Evolutionary conservation across 2,797 vertebrate genomes (phyloP).

Genomic region (Australoheros facetus): DNA sequence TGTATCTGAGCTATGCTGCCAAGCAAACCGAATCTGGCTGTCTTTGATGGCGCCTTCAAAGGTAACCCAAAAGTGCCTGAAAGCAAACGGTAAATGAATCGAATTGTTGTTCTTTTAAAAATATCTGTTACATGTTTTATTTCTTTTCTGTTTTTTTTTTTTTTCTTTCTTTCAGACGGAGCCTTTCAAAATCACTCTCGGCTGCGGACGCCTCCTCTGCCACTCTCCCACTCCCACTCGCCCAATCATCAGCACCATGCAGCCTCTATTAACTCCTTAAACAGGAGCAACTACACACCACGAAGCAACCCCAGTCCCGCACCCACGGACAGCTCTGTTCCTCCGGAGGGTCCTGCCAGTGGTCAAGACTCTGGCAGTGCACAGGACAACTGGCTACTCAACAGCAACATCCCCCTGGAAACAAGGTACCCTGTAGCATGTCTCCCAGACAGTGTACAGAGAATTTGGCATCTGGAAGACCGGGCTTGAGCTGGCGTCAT

Average conservation of each 20-base stretch:
- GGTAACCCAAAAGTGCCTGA: conserved; percentile 21
- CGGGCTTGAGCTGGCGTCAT: conserved; percentile 34
- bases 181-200: conserved; percentile 92
- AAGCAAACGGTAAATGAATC: conserved; percentile 3
- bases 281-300: conserved; percentile 93
- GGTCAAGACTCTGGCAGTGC: conserved; percentile 87
- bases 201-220: conserved; percentile 92
- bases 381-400: conserved; percentile 99
- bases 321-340: conserved; percentile 92
- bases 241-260: conserved; percentile 92
- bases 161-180: conserved; percentile 70
- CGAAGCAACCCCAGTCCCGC: conserved; percentile 96
- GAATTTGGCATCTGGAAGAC: conserved; percentile 29
- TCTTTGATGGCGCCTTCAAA: conserved; percentile 35
- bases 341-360: conserved; percentile 87
- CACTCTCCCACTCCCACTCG: conserved; percentile 91
- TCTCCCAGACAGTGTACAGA: conserved; percentile 1
- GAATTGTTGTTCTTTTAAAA: conserved; percentile 18
- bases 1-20: background rate
- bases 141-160: background rate
- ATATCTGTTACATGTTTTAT: conserved; percentile 4
- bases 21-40: conserved; percentile 16
- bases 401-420: conserved; percentile 99
- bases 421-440: conserved; percentile 86
- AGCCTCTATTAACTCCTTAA: conserved; percentile 93